Evolutionary conservation across 2,113 vertebrate species (phyloP).

Genomic region (Prionailurus bengalensis): DNA sequence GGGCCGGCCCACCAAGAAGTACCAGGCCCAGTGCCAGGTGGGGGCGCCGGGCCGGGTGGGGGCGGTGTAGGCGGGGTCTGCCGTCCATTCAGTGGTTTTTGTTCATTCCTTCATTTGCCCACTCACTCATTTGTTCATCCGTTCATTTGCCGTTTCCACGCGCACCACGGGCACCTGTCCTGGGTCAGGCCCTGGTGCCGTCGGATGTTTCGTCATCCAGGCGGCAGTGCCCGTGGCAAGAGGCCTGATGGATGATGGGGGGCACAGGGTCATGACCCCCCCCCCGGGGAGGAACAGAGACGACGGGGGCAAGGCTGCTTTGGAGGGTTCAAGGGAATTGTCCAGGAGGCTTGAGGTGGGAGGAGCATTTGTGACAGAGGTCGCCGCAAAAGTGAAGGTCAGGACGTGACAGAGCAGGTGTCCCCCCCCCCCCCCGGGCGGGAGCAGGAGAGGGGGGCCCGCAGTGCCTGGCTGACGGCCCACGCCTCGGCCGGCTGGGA

Average conservation of each 20-base stretch:
- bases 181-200: not conserved
- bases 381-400: not conserved
- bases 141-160: too few relatives aligned
- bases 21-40: conserved; percentile 98
- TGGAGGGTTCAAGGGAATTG: not conserved
- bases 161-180: not conserved
- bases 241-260: not conserved
- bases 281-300: not conserved
- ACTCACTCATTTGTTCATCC: not conserved
- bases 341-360: not conserved
- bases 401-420: not conserved
- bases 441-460: rapidly evolving
- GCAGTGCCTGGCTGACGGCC: rapidly evolving
- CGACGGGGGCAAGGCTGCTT: not conserved
- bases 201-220: not conserved
- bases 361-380: not conserved
- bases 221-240: not conserved
- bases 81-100: not conserved
- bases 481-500: not conserved
- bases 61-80: not conserved
- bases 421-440: not conserved
- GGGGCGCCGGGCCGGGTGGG: not conserved
- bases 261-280: not conserved
- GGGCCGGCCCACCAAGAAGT: conserved; percentile 97
- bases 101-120: not conserved